Percentiles rank a stretch among this genome's conserved stretches.
phyloP scores from a whole-genome alignment of 2,797 vertebrate genomes.

The Monodelphis domestica region DNA sequence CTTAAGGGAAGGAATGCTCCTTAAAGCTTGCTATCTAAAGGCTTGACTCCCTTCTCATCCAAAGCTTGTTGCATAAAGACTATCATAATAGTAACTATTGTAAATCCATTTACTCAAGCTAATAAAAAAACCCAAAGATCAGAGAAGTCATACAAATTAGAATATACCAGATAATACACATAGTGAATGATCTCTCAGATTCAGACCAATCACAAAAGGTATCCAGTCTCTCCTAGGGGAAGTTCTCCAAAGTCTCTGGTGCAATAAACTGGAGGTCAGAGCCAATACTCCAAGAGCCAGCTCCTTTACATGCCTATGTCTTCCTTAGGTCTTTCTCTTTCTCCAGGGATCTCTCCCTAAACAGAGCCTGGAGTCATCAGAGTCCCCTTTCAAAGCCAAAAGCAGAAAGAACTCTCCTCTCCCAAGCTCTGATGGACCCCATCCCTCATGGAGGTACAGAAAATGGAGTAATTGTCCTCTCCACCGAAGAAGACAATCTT shows the following conservation, averaged over 20 bases:
- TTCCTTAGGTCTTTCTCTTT: neutral
- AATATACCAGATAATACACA: neutral
- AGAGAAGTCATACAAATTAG: neutral
- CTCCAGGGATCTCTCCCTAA: neutral
- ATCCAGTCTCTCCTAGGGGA: neutral
- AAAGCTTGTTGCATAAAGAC: neutral
- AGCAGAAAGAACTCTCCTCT: neutral
- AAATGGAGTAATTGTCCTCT: neutral
- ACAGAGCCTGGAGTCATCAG: neutral
- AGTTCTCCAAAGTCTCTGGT: neutral
- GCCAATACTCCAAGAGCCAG: neutral
- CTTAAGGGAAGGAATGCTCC: neutral
- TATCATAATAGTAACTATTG: neutral
- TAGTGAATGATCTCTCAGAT: neutral
- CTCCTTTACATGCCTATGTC: neutral
- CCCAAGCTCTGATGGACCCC: neutral
- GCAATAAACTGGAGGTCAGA: neutral
- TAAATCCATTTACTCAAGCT: neutral
- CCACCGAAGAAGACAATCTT: neutral
- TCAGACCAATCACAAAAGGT: neutral
- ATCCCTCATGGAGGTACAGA: neutral
- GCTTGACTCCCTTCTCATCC: neutral
- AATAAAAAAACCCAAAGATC: neutral
- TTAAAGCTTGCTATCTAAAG: neutral
- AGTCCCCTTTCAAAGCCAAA: neutral